Conservation (phyloP, 2,113 vertebrate genomes). For the Pseudolaguvia tuberculata region DNA sequence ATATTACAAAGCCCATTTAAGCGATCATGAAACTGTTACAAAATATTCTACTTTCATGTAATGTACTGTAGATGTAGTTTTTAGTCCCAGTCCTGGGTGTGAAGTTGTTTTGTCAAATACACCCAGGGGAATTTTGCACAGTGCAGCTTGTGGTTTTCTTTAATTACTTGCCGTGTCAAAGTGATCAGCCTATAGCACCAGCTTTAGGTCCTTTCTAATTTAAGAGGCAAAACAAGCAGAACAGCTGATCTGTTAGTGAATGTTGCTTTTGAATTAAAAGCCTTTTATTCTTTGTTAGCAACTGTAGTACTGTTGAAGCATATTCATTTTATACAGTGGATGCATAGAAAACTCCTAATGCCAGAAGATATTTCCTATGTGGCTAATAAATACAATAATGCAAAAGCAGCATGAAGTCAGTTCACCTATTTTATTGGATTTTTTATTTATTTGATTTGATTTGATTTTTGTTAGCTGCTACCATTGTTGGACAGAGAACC, state of each 20-base stretch:
- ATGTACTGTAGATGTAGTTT: conserved; percentile 13
- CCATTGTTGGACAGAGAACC: neutral
- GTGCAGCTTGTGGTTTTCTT: conserved; percentile 30
- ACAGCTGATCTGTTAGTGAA: neutral
- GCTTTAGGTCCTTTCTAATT: conserved; percentile 22
- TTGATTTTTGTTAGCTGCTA: neutral
- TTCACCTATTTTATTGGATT: neutral
- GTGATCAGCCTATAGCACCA: conserved; percentile 24
- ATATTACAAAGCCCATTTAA: neutral
- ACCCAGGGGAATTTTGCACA: conserved; percentile 23
- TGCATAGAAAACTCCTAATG: neutral
- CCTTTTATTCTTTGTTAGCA: neutral
- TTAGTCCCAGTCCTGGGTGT: conserved; percentile 5
- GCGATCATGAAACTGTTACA: neutral
- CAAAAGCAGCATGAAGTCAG: neutral
- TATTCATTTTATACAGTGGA: neutral
- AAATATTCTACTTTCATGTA: neutral
- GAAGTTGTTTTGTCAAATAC: conserved; percentile 34
- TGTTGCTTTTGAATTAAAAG: neutral
- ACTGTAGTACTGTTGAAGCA: neutral
- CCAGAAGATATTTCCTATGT: neutral
- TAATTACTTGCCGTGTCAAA: conserved; percentile 39
- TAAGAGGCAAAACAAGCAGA: conserved; percentile 22
- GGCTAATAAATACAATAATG: neutral
- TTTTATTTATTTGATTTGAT: no score